A percentile compares a stretch with the other conserved stretches of the same genome.
Conservation (phyloP, 2,888 invertebrate genomes). For the Plemyria rubiginata region DNA sequence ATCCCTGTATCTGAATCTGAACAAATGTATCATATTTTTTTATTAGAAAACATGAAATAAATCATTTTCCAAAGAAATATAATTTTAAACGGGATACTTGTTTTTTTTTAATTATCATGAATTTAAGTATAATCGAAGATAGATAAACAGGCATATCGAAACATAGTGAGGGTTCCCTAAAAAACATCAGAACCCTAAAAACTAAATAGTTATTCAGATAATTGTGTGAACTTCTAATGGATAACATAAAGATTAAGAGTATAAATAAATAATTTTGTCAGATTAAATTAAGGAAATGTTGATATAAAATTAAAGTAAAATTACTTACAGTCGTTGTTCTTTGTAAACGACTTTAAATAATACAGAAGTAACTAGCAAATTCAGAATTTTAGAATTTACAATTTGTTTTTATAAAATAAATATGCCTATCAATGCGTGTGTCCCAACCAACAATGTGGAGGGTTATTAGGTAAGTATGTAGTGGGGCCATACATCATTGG, state of each 20-base stretch:
- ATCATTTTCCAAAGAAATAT: too few species aligned
- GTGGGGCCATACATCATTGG: slow-evolving; percentile 76
- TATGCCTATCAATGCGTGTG: slow-evolving; percentile 64
- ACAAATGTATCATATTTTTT: too few species aligned
- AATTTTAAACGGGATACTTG: too few species aligned
- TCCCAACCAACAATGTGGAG: slow-evolving; percentile 53
- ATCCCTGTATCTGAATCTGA: too few species aligned
- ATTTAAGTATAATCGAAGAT: too few species aligned
- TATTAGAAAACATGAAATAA: too few species aligned
- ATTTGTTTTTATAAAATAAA: slow-evolving; percentile 49
- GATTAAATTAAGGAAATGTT: slow-evolving; percentile 13
- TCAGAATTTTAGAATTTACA: neutral
- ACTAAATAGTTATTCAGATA: slow-evolving; percentile 16
- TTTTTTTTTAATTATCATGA: too few species aligned
- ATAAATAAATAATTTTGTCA: slow-evolving; percentile 10
- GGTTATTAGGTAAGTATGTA: slow-evolving; percentile 74
- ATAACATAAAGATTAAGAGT: slow-evolving; percentile 11
- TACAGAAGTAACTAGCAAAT: slow-evolving; percentile 3
- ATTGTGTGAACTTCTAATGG: slow-evolving; percentile 22
- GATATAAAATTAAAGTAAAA: slow-evolving; percentile 3
- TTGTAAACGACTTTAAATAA: neutral
- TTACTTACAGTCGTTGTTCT: neutral
- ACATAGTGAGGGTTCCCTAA: neutral
- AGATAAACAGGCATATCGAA: too few species aligned
- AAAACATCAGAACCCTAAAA: neutral